Percentiles rank a stretch among this genome's conserved stretches.
These are phyloP conservation scores for Ciconia maguari DNA, from an alignment of 2,113 vertebrate species.

Conservation along the genomic window DNA sequence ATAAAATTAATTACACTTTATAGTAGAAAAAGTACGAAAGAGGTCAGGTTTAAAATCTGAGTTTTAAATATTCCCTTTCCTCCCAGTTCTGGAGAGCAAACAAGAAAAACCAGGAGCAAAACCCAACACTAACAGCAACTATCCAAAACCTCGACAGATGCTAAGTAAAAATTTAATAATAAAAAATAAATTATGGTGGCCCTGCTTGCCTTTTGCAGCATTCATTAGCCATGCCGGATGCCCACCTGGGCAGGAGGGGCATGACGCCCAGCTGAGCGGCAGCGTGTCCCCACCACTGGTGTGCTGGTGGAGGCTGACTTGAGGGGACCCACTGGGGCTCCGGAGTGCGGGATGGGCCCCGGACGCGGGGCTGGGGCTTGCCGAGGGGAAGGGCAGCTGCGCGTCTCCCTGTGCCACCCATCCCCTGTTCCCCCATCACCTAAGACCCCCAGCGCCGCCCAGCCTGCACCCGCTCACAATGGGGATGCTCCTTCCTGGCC, in stretches of 20 bases:
- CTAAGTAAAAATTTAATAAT: neutral
- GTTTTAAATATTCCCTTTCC: neutral
- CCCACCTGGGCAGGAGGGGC: neutral
- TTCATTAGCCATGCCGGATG: neutral
- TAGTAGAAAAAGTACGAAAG: neutral
- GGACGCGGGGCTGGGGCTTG: neutral
- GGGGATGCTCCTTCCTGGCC: neutral
- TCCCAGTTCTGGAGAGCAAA: neutral
- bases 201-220: neutral
- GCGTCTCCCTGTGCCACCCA: neutral
- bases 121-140: neutral
- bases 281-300: rapidly evolving
- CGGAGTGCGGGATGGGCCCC: neutral
- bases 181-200: neutral
- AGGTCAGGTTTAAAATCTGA: neutral
- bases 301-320: neutral
- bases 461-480: rapidly evolving
- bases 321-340: neutral
- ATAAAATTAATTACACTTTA: neutral
- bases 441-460: rapidly evolving
- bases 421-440: neutral
- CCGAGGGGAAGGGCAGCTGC: neutral
- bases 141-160: neutral
- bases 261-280: neutral
- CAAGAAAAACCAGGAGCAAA: neutral